These are phyloP conservation scores for Liposcelis brunnea DNA, from an alignment of 2,888 invertebrate species.

Conservation along the genomic window DNA sequence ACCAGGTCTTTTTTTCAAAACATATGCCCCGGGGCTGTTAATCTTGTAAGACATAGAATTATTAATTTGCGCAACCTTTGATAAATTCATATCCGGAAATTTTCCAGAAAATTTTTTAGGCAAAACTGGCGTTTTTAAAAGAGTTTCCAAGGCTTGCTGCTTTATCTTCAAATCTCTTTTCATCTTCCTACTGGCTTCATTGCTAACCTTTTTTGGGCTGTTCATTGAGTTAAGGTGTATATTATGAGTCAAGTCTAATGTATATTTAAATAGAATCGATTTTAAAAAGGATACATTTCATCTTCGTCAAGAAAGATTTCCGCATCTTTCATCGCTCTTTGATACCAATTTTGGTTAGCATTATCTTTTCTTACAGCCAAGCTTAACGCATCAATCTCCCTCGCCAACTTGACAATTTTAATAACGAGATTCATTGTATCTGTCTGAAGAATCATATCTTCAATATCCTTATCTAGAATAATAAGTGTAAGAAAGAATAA, in stretches of 20 bases:
- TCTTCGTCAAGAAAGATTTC: conserved; percentile 79
- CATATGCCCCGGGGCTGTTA: no score
- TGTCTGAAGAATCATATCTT: conserved; percentile 59
- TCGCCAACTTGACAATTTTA: conserved; percentile 55
- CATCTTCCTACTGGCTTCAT: background rate
- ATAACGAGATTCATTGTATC: conserved; percentile 43
- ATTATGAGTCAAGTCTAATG: no score
- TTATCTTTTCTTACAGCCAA: conserved; percentile 13
- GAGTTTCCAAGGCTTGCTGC: background rate
- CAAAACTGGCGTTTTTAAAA: background rate
- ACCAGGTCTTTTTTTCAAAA: background rate
- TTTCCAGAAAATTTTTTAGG: conserved; percentile 3
- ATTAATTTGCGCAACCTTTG: no score
- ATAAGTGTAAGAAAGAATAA: conserved; percentile 13
- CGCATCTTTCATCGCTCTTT: conserved; percentile 72
- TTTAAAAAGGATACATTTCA: conserved; percentile 20
- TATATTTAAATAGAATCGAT: background rate
- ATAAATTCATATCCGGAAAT: conserved; percentile 1
- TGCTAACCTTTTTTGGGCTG: conserved; percentile 2
- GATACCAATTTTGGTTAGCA: conserved; percentile 69
- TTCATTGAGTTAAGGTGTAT: background rate
- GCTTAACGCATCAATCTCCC: conserved; percentile 56
- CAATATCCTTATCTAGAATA: conserved; percentile 57
- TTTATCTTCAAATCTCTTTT: background rate
- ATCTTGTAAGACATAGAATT: no score